Percentiles rank a stretch among this genome's conserved stretches.
phyloP scores from a whole-genome alignment of 2,797 vertebrate species.

The Trichosurus vulpecula region DNA sequence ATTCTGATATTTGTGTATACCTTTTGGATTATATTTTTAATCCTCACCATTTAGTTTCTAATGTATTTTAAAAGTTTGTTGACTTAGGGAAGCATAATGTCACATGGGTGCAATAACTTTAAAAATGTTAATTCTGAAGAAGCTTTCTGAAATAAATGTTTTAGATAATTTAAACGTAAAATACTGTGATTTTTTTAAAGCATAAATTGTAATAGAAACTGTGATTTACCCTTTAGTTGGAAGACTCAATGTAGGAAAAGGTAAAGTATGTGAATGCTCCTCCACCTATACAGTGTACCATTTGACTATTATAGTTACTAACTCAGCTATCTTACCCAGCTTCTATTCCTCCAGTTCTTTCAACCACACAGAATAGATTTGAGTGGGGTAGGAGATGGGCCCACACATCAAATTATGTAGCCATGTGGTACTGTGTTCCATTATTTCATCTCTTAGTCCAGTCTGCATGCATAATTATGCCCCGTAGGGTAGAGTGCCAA shows the following conservation, averaged over 20 bases:
- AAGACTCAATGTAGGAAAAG: constrained; percentile 61
- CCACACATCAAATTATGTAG: constrained; percentile 55
- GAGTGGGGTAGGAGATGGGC: neutral
- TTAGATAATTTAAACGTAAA: constrained; percentile 32
- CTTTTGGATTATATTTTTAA: constrained; percentile 35
- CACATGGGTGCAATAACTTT: neutral
- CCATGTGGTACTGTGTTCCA: constrained; percentile 33
- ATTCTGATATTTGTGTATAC: neutral
- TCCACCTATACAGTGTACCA: constrained; percentile 20
- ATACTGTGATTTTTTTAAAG: constrained; percentile 33
- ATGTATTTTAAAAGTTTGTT: constrained; percentile 22
- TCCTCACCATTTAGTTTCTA: constrained; percentile 20
- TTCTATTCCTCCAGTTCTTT: neutral
- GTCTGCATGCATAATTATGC: constrained; percentile 31
- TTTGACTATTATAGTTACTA: neutral
- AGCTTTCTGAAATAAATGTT: constrained; percentile 38
- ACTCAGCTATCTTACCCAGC: neutral
- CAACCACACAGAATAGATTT: neutral
- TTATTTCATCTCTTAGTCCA: constrained; percentile 38
- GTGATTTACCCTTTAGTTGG: constrained; percentile 41
- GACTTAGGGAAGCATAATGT: constrained; percentile 29
- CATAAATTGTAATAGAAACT: neutral
- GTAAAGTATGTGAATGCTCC: constrained; percentile 48
- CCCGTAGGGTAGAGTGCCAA: neutral
- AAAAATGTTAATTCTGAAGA: constrained; percentile 22